These are phyloP conservation scores for Larimichthys crocea DNA, from an alignment of 2,113 vertebrate genomes.

Conservation along the genomic window DNA sequence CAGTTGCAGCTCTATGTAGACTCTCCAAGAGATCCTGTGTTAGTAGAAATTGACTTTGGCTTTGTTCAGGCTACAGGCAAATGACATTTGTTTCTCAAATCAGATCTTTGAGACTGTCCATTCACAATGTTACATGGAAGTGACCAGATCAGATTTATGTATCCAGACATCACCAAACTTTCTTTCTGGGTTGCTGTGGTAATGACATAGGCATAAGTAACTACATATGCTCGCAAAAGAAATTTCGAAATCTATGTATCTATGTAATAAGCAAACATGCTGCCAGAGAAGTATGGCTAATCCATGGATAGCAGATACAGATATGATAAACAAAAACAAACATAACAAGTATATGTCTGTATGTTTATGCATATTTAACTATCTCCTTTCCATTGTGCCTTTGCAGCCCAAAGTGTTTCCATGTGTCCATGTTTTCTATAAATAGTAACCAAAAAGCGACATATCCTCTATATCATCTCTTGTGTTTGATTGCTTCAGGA, in stretches of 20 bases:
- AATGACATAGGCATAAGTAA: too few relatives aligned
- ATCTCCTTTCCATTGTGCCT: slow-evolving; percentile 19
- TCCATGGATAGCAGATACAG: neutral
- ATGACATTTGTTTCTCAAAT: too few relatives aligned
- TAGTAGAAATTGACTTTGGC: slow-evolving; percentile 7
- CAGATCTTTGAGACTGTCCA: too few relatives aligned
- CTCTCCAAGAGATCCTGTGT: neutral
- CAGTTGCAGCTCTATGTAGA: neutral
- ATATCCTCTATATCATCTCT: neutral
- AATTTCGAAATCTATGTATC: too few relatives aligned
- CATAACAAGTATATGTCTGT: neutral
- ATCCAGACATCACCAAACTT: too few relatives aligned
- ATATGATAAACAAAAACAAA: neutral
- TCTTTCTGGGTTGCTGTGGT: too few relatives aligned
- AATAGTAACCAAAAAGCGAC: slow-evolving; percentile 17
- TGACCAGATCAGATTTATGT: too few relatives aligned
- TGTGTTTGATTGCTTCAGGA: slow-evolving; percentile 14
- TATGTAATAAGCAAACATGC: neutral
- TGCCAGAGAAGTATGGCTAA: neutral
- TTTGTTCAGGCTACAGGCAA: too few relatives aligned
- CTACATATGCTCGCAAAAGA: too few relatives aligned
- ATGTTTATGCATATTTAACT: too few relatives aligned
- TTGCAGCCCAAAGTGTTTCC: slow-evolving; percentile 31
- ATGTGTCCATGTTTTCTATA: slow-evolving; percentile 18
- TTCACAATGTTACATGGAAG: too few relatives aligned